Conservation (phyloP, 2,797 vertebrate species). For the Darevskia nairensis region DNA sequence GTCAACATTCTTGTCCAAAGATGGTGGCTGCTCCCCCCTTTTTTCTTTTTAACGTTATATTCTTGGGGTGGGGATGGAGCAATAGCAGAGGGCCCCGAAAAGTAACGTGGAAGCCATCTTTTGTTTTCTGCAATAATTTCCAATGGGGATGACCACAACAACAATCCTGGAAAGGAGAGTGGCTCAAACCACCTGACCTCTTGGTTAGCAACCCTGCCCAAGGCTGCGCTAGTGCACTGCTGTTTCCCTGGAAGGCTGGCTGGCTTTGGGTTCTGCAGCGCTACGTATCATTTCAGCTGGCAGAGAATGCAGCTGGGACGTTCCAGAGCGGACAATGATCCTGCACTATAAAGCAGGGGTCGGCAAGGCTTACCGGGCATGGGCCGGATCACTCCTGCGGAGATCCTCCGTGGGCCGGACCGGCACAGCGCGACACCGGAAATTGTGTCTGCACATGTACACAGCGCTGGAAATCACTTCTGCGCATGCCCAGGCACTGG, state of each 20-base stretch:
- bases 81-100: constrained; percentile 43
- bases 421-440: too few relatives aligned
- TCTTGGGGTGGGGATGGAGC: background rate
- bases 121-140: constrained; percentile 66
- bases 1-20: background rate
- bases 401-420: too few relatives aligned
- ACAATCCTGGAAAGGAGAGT: constrained; percentile 47
- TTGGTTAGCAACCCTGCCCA: constrained; percentile 51
- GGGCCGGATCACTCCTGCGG: too few relatives aligned
- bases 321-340: background rate
- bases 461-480: too few relatives aligned
- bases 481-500: too few relatives aligned
- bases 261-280: background rate
- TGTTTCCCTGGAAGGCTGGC: background rate
- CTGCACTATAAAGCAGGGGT: background rate
- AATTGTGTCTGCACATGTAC: too few relatives aligned
- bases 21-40: constrained; percentile 22
- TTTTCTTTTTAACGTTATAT: constrained; percentile 46
- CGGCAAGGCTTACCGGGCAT: too few relatives aligned
- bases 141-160: constrained; percentile 44
- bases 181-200: constrained; percentile 61
- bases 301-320: background rate
- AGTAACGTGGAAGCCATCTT: constrained; percentile 44
- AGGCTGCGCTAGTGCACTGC: background rate
- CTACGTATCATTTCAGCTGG: constrained; percentile 28